Evolutionary conservation across 2,888 invertebrate species (phyloP).

Genomic region (Stenodera caucasica): DNA sequence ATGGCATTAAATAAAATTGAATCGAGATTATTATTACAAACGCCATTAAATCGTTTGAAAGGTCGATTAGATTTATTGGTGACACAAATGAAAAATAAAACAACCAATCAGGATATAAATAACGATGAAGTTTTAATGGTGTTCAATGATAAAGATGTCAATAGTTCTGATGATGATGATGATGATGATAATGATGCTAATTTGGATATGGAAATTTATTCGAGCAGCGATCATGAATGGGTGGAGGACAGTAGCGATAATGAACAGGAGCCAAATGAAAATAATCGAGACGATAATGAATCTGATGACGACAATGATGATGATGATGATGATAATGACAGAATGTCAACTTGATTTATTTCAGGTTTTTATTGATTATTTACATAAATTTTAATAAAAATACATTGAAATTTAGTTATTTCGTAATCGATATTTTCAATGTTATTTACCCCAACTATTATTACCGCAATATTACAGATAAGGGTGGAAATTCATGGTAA

Average conservation of each 20-base stretch:
- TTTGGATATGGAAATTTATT: slow-evolving; percentile 43
- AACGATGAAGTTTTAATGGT: slow-evolving; percentile 57
- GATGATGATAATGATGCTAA: no score
- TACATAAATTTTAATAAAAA: slow-evolving; percentile 8
- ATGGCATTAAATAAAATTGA: slow-evolving; percentile 63
- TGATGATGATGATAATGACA: slow-evolving; percentile 28
- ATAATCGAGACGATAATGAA: slow-evolving; percentile 23
- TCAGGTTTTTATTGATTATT: neutral
- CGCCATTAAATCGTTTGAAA: slow-evolving; percentile 60
- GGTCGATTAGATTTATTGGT: slow-evolving; percentile 65
- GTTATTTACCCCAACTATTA: neutral
- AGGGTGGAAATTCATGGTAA: neutral
- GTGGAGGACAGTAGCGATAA: slow-evolving; percentile 50
- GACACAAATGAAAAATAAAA: slow-evolving; percentile 56
- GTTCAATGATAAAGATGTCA: slow-evolving; percentile 59
- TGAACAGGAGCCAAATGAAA: slow-evolving; percentile 29
- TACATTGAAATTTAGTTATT: neutral
- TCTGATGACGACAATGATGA: slow-evolving; percentile 21
- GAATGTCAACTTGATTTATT: slow-evolving; percentile 28
- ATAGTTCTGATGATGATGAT: slow-evolving; percentile 51
- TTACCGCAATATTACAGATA: neutral
- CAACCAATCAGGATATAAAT: slow-evolving; percentile 42
- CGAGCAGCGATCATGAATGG: slow-evolving; percentile 52
- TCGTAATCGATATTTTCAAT: neutral
- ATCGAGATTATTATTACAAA: slow-evolving; percentile 58